Base-by-base conservation (phyloP, 2,888 invertebrate genomes). In the Saturnia japonica region DNA sequence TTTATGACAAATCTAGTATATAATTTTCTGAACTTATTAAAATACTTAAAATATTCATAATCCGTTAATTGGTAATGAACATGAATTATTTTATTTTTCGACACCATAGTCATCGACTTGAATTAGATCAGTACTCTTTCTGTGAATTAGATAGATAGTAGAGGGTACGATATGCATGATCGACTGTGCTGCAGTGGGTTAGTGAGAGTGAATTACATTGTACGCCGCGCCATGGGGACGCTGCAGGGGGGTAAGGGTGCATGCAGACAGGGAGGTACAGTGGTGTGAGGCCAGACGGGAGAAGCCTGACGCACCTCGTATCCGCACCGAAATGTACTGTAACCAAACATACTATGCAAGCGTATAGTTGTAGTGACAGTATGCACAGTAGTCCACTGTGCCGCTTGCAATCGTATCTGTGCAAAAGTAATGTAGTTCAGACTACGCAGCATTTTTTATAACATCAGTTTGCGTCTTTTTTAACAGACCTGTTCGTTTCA, bases 201-300 rank as follows among this genome's bases (percentile, higher is more conserved):
- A 94, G 93, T 93, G 94, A 94, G 94, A 94, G 94, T 94, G 93
- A 94, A 94, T 90, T 91, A 92, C 90, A 88, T 82, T 74, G 77
- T 82, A 82, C 79, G 83, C 82, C 78, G 77, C 79, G 83, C 82
- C 78, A 77, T 74, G 77, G 78, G 77, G 75, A 72, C 79, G 80
- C 78, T 79, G 80, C 80, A 81, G 73, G 74, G 72, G 75, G 75
- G 75, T 51, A 72, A 78, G 84, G 85, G 78, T 83, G 80, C 78
- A 78, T 88, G 88, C 90, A 91, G 91, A 89, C 91, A 82, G 91
- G 90, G 89, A 75, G 89, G 86, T 72, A 71, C 74, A 75, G 83
- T 85, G 88, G 93, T 85, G 82, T 93, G 93, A 81, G 93, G 89
- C 91, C 89, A 94, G 93, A 93, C 93, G 90, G 93, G 93, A 93